phyloP scores from a whole-genome alignment of 2,797 vertebrate genomes.

The Sandelia bainsii region DNA sequence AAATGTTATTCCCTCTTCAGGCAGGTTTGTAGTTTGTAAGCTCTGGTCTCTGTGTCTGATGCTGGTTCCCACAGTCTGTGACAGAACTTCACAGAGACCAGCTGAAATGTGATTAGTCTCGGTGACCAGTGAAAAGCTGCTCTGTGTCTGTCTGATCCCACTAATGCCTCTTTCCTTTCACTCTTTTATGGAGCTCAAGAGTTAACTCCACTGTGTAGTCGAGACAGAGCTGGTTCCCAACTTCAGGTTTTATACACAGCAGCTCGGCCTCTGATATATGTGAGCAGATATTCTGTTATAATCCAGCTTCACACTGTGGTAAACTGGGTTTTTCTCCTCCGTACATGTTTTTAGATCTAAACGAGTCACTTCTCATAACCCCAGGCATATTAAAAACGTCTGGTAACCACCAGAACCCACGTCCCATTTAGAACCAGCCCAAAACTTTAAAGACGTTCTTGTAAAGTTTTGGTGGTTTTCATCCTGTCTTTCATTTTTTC shows the following conservation, averaged over 20 bases:
- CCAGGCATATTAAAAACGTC: background rate
- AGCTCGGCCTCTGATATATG: too few relatives aligned
- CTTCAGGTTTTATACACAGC: too few relatives aligned
- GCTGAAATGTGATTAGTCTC: background rate
- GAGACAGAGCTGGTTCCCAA: too few relatives aligned
- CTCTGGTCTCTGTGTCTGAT: background rate
- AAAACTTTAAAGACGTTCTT: constrained; percentile 6
- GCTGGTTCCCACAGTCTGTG: background rate
- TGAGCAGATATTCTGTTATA: too few relatives aligned
- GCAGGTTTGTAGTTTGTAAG: background rate
- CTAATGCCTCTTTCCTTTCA: background rate
- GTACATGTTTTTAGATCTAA: constrained; percentile 11
- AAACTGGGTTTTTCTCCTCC: background rate
- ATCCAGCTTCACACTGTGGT: too few relatives aligned
- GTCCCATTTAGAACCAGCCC: background rate
- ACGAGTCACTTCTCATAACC: background rate
- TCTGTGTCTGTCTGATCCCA: background rate
- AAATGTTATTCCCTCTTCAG: too few relatives aligned
- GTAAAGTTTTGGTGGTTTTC: constrained; percentile 35
- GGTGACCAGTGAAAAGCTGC: background rate
- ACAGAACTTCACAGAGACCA: background rate
- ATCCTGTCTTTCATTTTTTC: constrained; percentile 37
- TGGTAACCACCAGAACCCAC: background rate
- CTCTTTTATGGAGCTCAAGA: rapidly evolving
- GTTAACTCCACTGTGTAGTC: background rate